Evolutionary conservation across 2,797 vertebrate species (phyloP), one percentile per base, ranked within the genome.

Genomic region (Mormyrops boulengeri): DNA sequence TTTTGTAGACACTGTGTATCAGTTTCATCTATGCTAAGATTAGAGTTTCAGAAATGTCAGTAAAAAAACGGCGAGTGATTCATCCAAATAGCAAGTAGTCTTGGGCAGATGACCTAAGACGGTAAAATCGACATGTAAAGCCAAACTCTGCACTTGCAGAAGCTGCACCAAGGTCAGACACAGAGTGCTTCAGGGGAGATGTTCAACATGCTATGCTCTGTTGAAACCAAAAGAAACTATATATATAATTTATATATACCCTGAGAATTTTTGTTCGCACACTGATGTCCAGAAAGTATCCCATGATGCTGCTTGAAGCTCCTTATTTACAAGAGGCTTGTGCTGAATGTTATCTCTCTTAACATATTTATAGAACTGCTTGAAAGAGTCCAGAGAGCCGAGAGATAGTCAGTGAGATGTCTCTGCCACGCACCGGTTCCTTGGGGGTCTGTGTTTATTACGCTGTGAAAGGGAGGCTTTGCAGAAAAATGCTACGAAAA

Each of bases 151-250:
- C n/a, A 49, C 14, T 41, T 30, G 66, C 9, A 85, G 47, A 22
- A 41, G 73, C 55, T 0, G n/a, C 2, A 5, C 14, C 2, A 17
- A 49, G 47, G 87, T 85, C 53, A 34, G 17, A 52, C 26, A 17
- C 52, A n/a, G 47, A 62, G 41, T 0, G 1, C 86, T 69, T 80
- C 14, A 55, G 66, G 47, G 26, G 44, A 53, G n/a, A 30, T 53
- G 80, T 66, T 85, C 82, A 47, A 53, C 26, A 85, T 19, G 4
- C 87, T 52, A 55, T n/a, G 26, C 44, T 88, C 30, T 41, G 55
- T 85, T 90, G 55, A 41, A 47, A 47, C 57, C 26, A 69, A 55
- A 85, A 90, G 41, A 52, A 87, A 85, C 41, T 11, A 85, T 47
- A 85, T 50, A 85, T 50, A 85, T 30, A 11, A 85, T 53, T 30